Base-by-base conservation (phyloP, 37 sponge, comb jelly and placozoan species). In the Eunapius fragilis region DNA sequence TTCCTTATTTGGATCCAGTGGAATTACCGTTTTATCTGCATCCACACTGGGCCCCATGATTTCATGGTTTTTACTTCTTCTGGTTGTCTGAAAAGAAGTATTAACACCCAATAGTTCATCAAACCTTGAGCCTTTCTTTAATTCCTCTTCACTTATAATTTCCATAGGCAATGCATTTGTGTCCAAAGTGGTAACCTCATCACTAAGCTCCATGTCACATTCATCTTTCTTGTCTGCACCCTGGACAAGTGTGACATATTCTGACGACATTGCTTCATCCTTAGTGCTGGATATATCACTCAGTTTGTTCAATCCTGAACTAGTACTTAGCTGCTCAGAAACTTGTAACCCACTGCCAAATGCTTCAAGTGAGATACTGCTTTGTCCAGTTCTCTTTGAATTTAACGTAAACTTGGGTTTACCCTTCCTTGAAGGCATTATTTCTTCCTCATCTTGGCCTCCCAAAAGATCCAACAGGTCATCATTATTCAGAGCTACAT, bases 101-200 rank as follows among this genome's bases (percentile, higher is more conserved):
- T 48, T 50, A 31, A 36, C 80, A 13, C 86, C 86, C 0, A 89
- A 27, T 5, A 87, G 72, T 22, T 87, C 83, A 77, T 87, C 82
- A 27, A 76, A 22, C 76, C 71, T 26, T 0, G 77, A 77, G 9
- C 70, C 70, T 69, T 48, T 32, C 75, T 12, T 76, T 25, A 76
- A 13, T 58, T 58, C 33, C 2, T 28, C 9, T 78, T 36, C 34
- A 72, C 26, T 32, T 28, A 37, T 48, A 7, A 41, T 26, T 72
- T 81, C 70, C 87, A 5, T 49, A 50, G 80, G 79, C 33, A 70
- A 74, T 17, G 22, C 1, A 58, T 11, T 17, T 11, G 17, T 58
- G 1, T 58, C 58, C 58, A 58, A 19, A 71, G 32, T 7, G 31
- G 31, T 67, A 12, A 19, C 78, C 77, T 50, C 67, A 48, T 31